Conservation (phyloP, 2,113 vertebrate species). For the Aegithalos caudatus region DNA sequence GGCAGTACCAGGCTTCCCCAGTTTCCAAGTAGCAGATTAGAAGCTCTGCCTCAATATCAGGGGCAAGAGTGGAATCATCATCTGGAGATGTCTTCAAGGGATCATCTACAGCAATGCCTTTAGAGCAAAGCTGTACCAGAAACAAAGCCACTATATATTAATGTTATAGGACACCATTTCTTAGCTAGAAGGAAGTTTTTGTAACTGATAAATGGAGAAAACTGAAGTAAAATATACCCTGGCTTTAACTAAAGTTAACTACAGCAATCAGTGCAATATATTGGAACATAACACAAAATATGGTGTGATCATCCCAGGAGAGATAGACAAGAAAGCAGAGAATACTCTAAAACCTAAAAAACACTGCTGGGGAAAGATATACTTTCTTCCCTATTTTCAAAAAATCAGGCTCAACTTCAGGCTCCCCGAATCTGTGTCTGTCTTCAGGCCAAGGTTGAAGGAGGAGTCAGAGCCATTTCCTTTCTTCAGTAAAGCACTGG, state of each 20-base stretch:
- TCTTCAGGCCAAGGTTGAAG: background rate
- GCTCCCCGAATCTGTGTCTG: background rate
- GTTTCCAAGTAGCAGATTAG: conserved; percentile 71
- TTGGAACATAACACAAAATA: background rate
- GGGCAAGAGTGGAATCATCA: conserved; percentile 68
- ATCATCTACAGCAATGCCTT: conserved; percentile 62
- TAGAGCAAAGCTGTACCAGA: conserved; percentile 69
- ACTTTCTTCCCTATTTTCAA: background rate
- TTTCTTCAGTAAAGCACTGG: background rate
- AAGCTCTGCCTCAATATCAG: conserved; percentile 76
- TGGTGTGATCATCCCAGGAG: background rate
- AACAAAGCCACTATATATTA: background rate
- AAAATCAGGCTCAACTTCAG: background rate
- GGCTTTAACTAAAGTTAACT: background rate
- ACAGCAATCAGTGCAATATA: background rate
- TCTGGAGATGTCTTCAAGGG: conserved; percentile 60
- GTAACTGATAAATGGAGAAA: background rate
- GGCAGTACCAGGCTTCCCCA: conserved; percentile 70
- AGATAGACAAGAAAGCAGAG: background rate
- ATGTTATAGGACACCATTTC: background rate
- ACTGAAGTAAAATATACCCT: background rate
- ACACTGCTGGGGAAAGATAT: background rate
- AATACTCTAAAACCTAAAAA: background rate
- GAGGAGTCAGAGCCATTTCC: background rate
- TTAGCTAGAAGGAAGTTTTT: background rate